Base-by-base conservation (phyloP, 2,113 vertebrate genomes). In the Menidia beryllina region DNA sequence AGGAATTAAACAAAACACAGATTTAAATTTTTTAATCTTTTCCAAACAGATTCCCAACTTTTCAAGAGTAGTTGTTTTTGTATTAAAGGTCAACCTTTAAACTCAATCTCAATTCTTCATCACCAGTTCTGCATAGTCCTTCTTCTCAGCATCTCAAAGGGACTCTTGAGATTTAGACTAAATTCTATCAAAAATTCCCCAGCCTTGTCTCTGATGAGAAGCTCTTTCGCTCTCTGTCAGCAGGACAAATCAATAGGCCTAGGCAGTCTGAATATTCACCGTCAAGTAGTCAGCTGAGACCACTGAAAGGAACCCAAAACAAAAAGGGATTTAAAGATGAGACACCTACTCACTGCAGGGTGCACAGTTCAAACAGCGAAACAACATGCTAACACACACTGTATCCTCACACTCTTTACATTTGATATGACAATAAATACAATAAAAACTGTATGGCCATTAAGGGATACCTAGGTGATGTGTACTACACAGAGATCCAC, bases 271-370 rank as follows among this genome's bases (percentile, higher is more conserved):
- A 73, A 67, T 74, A 68, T 82, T 59, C 69, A n/a, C 65, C 67
- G 74, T 77, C 78, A 72, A 85, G 68, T 51, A 55, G 81, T 79
- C 75, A 74, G 72, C 74, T 45, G 24, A 80, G 68, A 76, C 57
- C 65, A 73, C 68, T 69, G 55, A 60, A 43, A 72, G 30, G 43
- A 47, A 53, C 36, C 23, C 23, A 48, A 45, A 19, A 23, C 38
- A 55, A 20, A 57, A 54, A 73, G 34, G 25, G 52, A 59, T 58
- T 60, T n/a, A 41, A 52, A 69, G 45, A 68, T 45, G 54, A 75
- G 75, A 84, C 69, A 54, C 62, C 72, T 62, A 86, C 82, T 34
- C 38, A 25, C 55, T 66, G 65, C 20, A 9, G 9, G 2, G 45
- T 72, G 59, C 49, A 65, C 57, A 57, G 36, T 79, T 77, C 70